These are phyloP conservation scores for Suncus etruscus DNA, from an alignment of 2,113 vertebrate genomes.

Conservation along the genomic window DNA sequence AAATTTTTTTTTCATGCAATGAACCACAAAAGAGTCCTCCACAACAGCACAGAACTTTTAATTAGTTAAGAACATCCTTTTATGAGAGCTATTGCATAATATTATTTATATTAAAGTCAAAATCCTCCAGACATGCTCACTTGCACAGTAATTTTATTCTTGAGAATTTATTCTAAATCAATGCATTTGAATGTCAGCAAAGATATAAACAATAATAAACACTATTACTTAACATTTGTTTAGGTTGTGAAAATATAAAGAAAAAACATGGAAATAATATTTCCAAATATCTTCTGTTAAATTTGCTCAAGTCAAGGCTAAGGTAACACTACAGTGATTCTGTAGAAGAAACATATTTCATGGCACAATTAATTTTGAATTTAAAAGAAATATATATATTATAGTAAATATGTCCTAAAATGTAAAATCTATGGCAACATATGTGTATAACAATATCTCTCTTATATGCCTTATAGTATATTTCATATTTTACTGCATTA, in stretches of 20 bases:
- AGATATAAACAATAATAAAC: neutral
- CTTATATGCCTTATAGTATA: neutral
- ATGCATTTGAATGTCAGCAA: neutral
- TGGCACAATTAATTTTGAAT: neutral
- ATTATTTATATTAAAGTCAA: slow-evolving; percentile 18
- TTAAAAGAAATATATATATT: neutral
- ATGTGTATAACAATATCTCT: neutral
- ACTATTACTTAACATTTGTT: neutral
- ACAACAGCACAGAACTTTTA: neutral
- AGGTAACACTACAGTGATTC: neutral
- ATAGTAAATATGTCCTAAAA: neutral
- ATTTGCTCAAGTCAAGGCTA: neutral
- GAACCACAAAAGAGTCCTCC: neutral
- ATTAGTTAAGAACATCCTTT: slow-evolving; percentile 31
- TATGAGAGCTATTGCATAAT: neutral
- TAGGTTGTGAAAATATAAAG: neutral
- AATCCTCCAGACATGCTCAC: neutral
- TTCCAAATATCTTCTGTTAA: neutral
- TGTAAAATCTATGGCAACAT: neutral
- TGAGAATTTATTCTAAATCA: slow-evolving; percentile 20
- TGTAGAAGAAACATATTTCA: neutral
- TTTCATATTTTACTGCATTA: neutral
- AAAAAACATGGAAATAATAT: neutral
- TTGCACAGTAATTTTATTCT: neutral
- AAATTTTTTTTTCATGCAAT: neutral